phyloP scores from a whole-genome alignment of 2,113 vertebrate genomes.

The Ellobius talpinus region DNA sequence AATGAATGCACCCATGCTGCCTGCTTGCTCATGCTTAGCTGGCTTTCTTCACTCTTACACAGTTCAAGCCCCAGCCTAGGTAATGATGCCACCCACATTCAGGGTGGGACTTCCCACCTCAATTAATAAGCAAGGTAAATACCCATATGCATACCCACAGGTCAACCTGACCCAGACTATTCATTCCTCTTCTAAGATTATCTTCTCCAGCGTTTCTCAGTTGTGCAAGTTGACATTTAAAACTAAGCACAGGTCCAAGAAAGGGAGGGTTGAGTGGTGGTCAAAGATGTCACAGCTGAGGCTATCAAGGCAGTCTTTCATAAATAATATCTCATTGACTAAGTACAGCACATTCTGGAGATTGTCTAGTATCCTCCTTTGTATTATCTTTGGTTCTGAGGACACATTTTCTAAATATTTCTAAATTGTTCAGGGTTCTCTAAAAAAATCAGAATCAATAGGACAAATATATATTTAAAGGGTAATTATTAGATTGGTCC shows the following conservation, averaged over 20 bases:
- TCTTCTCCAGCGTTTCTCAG: not conserved
- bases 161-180: too few species aligned
- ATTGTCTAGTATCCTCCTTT: too few species aligned
- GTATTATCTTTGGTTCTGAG: not conserved
- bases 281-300: too few species aligned
- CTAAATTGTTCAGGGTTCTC: not conserved
- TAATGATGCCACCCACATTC: not conserved
- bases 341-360: rapidly evolving
- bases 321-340: not conserved
- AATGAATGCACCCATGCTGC: not conserved
- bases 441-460: not conserved
- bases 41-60: not conserved
- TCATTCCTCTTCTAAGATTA: not conserved
- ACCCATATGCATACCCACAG: too few species aligned
- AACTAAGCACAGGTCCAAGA: not conserved
- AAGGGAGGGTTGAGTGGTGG: not conserved
- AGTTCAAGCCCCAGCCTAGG: not conserved
- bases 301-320: not conserved
- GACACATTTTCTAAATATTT: not conserved
- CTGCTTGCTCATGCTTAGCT: not conserved
- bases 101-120: not conserved
- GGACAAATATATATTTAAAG: not conserved
- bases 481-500: not conserved
- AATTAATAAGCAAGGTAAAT: not conserved
- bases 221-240: not conserved